phyloP scores from a whole-genome alignment of 2,113 vertebrate species.

The Zeus faber region DNA sequence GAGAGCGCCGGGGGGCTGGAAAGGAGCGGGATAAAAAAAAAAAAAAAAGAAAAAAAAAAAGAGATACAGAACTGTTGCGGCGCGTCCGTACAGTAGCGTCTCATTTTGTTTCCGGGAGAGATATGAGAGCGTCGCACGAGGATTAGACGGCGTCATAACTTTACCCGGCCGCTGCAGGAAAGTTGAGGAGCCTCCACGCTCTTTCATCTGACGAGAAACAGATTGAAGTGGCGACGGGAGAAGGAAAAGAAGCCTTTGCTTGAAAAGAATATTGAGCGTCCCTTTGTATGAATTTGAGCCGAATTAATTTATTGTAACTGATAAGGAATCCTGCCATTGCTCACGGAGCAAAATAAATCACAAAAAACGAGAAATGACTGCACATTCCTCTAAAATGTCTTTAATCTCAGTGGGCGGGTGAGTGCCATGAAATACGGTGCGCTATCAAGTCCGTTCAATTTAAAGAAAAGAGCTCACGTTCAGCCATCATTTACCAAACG shows the following conservation, averaged over 20 bases:
- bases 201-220: constrained; percentile 27
- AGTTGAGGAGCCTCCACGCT: not conserved
- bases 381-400: constrained; percentile 1
- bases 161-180: not conserved
- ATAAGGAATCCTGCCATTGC: constrained; percentile 32
- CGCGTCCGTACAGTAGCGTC: not conserved
- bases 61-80: constrained; percentile 21
- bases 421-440: constrained; percentile 30
- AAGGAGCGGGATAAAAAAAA: constrained; percentile 11
- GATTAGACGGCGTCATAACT: not conserved
- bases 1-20: constrained; percentile 23
- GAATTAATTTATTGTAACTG: constrained; percentile 37
- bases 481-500: constrained; percentile 35
- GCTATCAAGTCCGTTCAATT: constrained; percentile 35
- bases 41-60: no score
- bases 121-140: not conserved
- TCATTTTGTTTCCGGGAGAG: no score
- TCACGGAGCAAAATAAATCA: no score
- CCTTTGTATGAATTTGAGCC: constrained; percentile 22
- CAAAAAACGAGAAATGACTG: constrained; percentile 42
- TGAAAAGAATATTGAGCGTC: constrained; percentile 24
- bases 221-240: not conserved
- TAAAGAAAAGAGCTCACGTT: constrained; percentile 32
- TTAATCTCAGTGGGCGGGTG: constrained; percentile 29
- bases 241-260: constrained; percentile 11